Base-by-base conservation (phyloP, 2,888 invertebrate genomes). In the Troides aeacus region DNA sequence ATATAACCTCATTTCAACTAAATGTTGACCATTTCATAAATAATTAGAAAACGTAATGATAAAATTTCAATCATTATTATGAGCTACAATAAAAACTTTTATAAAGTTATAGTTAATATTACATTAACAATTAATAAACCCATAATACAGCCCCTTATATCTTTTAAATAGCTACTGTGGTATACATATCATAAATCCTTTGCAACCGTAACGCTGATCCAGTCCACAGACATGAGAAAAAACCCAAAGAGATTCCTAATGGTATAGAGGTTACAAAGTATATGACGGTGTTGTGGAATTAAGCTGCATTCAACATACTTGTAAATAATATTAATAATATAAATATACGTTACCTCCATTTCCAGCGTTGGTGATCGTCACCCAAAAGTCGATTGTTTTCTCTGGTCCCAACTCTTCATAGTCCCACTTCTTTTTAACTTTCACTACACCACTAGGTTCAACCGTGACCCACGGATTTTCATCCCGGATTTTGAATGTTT, bases 401-500 rank as follows among this genome's bases (percentile, higher is more conserved):
- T 98, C 98, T 2, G 97, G 97, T 39, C 98, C 98, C 63, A 98
- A 90, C 83, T 98, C 98, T 84, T 98, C 98, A 88, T 97, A 98
- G 94, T 98, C 98, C 98, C 98, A 98, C 95, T 97, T 97, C 95
- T 97, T 97, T 91, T 97, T 97, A 75, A 98, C 98, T 81, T 96
- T 95, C 81, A 98, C 97, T 69, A 97, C 96, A 78, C 98, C 98
- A 90, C 97, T 97, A 62, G 96, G 95, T 87, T 97, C 97, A 67
- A 98, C 97, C 62, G 96, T 97, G 69, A 98, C 97, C 98, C 98
- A 98, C 75, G 96, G 96, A 93, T 98, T 98, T 85, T 97, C 97
- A 81, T 98, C 98, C 79, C 98, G 94, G 81, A 98, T 97, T 90
- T 98, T 97, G 87, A 98, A 98, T 15, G 97, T 97, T 87, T 98